Conservation (phyloP, 2,888 invertebrate genomes). For the Salticus scenicus region DNA sequence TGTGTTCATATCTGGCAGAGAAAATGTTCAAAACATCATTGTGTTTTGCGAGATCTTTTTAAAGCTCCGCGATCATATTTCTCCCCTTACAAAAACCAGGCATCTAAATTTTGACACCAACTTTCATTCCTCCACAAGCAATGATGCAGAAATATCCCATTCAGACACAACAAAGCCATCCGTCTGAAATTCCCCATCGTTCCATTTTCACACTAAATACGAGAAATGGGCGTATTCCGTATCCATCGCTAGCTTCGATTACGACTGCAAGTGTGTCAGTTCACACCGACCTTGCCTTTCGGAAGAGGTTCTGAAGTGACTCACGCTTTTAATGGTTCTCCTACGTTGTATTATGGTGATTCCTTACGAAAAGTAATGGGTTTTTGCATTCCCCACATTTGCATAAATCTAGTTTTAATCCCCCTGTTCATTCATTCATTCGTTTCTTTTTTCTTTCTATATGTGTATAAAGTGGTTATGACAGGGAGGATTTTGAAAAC, state of each 20-base stretch:
- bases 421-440: background rate
- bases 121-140: background rate
- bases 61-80: too few species aligned
- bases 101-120: background rate
- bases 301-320: constrained; percentile 1
- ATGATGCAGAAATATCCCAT: background rate
- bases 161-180: background rate
- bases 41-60: too few species aligned
- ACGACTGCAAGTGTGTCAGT: constrained; percentile 4
- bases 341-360: background rate
- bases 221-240: background rate
- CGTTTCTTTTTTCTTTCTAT: background rate
- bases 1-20: too few species aligned
- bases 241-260: background rate
- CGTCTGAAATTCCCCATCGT: background rate
- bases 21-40: too few species aligned
- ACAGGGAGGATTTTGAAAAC: background rate
- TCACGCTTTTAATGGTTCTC: background rate
- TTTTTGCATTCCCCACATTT: background rate
- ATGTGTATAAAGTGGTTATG: background rate
- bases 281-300: background rate
- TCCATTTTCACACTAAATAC: constrained; percentile 12
- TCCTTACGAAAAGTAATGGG: background rate
- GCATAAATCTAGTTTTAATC: constrained; percentile 14
- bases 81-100: background rate